phyloP scores from a whole-genome alignment of 2,797 vertebrate genomes.

The Champsocephalus esox region DNA sequence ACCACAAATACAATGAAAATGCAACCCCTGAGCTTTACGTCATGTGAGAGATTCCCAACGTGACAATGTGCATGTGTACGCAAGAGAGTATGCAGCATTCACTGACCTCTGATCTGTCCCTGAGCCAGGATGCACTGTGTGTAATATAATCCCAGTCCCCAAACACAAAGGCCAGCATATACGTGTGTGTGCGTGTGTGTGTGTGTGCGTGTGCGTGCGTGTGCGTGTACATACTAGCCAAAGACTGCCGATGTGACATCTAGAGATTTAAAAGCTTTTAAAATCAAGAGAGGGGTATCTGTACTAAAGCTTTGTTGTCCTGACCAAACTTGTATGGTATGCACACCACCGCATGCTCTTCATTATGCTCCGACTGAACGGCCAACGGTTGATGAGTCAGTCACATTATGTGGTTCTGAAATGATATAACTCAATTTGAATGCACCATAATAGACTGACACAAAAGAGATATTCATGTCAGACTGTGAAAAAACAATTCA shows the following conservation, averaged over 20 bases:
- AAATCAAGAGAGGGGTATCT: slow-evolving; percentile 10
- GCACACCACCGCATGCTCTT: neutral
- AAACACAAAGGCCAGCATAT: slow-evolving; percentile 49
- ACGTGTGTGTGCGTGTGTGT: neutral
- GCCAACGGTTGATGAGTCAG: neutral
- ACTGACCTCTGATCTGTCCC: slow-evolving; percentile 63
- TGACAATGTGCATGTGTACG: slow-evolving; percentile 10
- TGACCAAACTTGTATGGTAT: slow-evolving; percentile 8
- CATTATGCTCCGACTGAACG: neutral
- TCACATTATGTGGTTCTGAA: neutral
- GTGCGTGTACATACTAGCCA: neutral
- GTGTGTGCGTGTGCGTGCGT: neutral
- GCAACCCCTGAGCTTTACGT: neutral
- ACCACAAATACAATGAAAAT: neutral
- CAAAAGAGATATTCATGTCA: neutral
- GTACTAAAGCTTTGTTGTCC: neutral
- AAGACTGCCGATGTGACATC: slow-evolving; percentile 12
- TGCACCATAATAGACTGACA: neutral
- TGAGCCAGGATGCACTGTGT: slow-evolving; percentile 46
- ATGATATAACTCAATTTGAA: neutral
- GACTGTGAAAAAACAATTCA: neutral
- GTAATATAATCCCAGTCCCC: slow-evolving; percentile 56
- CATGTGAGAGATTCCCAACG: neutral
- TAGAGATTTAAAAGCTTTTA: slow-evolving; percentile 25
- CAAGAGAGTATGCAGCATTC: slow-evolving; percentile 37